These are phyloP conservation scores for Scolopax bukidnonensis DNA, from an alignment of 2,797 vertebrate species.

Conservation along the genomic window DNA sequence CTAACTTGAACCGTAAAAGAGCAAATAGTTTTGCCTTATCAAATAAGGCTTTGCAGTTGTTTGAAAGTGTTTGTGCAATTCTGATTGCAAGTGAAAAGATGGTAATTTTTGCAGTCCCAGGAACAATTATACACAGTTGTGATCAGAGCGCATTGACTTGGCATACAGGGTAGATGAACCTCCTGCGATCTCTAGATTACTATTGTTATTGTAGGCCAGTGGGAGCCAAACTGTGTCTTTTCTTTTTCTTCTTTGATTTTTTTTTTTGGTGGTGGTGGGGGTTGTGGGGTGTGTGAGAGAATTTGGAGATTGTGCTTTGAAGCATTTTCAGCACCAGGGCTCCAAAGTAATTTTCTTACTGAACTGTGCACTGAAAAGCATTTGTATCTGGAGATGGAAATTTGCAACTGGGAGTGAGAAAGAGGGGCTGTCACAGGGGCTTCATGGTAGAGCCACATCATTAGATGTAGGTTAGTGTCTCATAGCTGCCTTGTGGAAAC, in stretches of 20 bases:
- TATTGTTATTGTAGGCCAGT: background rate
- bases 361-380: background rate
- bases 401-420: background rate
- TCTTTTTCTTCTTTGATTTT: background rate
- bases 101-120: background rate
- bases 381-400: slow-evolving; percentile 22
- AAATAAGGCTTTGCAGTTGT: background rate
- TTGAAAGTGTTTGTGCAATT: background rate
- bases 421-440: background rate
- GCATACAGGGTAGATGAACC: background rate
- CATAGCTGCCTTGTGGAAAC: background rate
- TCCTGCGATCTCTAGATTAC: background rate
- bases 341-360: slow-evolving; percentile 27
- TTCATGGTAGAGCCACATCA: background rate
- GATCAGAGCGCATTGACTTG: background rate
- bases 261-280: no score
- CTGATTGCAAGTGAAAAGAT: background rate
- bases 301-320: slow-evolving; percentile 3
- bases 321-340: slow-evolving; percentile 33
- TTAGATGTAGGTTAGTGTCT: background rate
- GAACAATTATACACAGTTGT: background rate
- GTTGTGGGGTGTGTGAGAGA: background rate
- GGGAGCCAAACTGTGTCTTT: background rate
- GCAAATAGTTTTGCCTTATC: background rate
- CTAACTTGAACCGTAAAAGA: background rate